Percentiles rank a stretch among this genome's conserved stretches.
Evolutionary conservation across 2,797 vertebrate genomes (phyloP).

Genomic region (Clarias fuscus): DNA sequence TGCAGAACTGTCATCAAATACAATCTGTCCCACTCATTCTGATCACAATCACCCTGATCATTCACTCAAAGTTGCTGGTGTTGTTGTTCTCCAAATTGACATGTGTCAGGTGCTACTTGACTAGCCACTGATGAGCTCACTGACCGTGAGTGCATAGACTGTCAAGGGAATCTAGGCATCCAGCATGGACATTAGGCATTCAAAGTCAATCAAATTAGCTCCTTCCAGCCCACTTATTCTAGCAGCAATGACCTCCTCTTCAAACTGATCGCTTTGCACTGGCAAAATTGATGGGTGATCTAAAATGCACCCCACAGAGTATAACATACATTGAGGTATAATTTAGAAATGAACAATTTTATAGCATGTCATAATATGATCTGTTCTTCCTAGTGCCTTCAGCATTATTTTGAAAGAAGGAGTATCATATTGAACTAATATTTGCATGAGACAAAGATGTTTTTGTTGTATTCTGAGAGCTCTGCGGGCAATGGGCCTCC

Average conservation of each 20-base stretch:
- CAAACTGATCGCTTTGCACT: constrained; percentile 60
- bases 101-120: constrained; percentile 77
- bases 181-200: constrained; percentile 63
- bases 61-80: constrained; percentile 52
- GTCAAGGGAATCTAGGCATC: constrained; percentile 71
- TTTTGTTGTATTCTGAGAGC: constrained; percentile 61
- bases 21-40: constrained; percentile 54
- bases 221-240: constrained; percentile 74
- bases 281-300: constrained; percentile 66
- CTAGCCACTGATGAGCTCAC: constrained; percentile 76
- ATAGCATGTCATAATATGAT: constrained; percentile 34
- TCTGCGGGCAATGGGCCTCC: constrained; percentile 66
- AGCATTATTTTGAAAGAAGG: constrained; percentile 52
- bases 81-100: constrained; percentile 68
- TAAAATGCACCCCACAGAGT: constrained; percentile 65
- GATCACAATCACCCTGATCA: constrained; percentile 54
- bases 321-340: constrained; percentile 61
- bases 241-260: constrained; percentile 61
- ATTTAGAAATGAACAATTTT: constrained; percentile 43
- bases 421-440: constrained; percentile 54
- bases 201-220: constrained; percentile 82
- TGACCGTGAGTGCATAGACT: constrained; percentile 77
- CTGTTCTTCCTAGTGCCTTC: constrained; percentile 41
- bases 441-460: constrained; percentile 59
- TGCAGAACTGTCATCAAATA: constrained; percentile 58